A percentile compares a stretch with the other conserved stretches of the same genome.
These are phyloP conservation scores for Brenthis daphne DNA, from an alignment of 2,888 invertebrate species.

Conservation along the genomic window DNA sequence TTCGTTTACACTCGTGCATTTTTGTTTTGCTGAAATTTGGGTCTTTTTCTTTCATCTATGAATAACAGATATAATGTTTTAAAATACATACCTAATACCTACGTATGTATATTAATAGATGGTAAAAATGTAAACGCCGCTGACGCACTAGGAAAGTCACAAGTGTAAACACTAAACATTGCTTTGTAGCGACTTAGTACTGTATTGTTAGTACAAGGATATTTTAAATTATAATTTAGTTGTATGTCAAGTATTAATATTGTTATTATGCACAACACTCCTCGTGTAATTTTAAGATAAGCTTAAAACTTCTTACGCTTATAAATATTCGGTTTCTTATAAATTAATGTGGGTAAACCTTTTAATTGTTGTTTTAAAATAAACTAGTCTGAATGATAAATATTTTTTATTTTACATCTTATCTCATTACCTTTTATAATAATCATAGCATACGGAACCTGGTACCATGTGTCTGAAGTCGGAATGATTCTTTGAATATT, in stretches of 20 bases:
- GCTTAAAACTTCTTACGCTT: constrained; percentile 38
- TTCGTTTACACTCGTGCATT: not conserved
- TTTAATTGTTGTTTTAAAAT: constrained; percentile 42
- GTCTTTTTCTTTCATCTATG: no score
- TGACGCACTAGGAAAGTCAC: not conserved
- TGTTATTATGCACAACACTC: constrained; percentile 41
- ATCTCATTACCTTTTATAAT: not conserved
- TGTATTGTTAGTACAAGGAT: not conserved
- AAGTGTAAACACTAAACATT: not conserved
- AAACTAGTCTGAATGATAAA: constrained; percentile 46
- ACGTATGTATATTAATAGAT: no score
- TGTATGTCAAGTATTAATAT: constrained; percentile 28
- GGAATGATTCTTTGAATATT: no score
- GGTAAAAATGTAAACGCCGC: not conserved
- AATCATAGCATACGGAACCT: no score
- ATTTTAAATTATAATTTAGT: constrained; percentile 5
- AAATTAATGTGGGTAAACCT: constrained; percentile 32
- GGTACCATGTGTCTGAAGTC: no score
- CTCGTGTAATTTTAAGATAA: constrained; percentile 33
- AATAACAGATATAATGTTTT: no score
- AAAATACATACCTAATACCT: no score
- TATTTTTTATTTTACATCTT: constrained; percentile 17
- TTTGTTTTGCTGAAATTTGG: not conserved
- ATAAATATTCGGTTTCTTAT: constrained; percentile 32
- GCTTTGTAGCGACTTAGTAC: not conserved